Conservation (phyloP, 2,113 vertebrate species). For the Scolopax mira region DNA sequence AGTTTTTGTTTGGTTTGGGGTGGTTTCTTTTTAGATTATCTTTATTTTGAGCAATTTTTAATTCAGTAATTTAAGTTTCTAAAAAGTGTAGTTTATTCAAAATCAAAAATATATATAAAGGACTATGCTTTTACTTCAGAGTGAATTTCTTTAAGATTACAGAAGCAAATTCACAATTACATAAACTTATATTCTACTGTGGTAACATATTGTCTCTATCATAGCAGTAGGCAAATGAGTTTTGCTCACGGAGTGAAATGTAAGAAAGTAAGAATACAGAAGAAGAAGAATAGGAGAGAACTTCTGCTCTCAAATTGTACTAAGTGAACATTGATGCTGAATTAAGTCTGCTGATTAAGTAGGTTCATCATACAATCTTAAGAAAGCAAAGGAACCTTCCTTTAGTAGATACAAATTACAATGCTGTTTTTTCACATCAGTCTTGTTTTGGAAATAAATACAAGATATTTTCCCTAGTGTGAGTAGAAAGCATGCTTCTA, state of each 20-base stretch:
- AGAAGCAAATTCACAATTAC: not conserved
- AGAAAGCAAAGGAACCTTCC: not conserved
- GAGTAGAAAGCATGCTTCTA: not conserved
- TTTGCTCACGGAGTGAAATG: not conserved
- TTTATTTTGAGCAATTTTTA: not conserved
- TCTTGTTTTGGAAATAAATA: not conserved
- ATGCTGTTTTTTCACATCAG: not conserved
- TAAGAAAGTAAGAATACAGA: not conserved
- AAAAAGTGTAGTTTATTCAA: not conserved
- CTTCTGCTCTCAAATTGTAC: not conserved
- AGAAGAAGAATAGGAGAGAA: not conserved
- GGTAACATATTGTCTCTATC: not conserved
- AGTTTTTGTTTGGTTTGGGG: fast-evolving
- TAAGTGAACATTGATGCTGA: not conserved
- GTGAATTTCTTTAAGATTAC: not conserved
- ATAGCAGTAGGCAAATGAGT: not conserved
- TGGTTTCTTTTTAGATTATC: not conserved
- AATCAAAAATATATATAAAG: not conserved
- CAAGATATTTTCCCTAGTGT: not conserved
- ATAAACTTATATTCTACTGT: not conserved
- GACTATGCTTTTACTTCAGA: not conserved
- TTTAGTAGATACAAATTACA: not conserved
- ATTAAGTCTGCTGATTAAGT: not conserved
- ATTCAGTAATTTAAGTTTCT: not conserved
- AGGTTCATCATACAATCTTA: not conserved